Conservation (phyloP, 2,113 vertebrate species). For the Pardalotus punctatus region DNA sequence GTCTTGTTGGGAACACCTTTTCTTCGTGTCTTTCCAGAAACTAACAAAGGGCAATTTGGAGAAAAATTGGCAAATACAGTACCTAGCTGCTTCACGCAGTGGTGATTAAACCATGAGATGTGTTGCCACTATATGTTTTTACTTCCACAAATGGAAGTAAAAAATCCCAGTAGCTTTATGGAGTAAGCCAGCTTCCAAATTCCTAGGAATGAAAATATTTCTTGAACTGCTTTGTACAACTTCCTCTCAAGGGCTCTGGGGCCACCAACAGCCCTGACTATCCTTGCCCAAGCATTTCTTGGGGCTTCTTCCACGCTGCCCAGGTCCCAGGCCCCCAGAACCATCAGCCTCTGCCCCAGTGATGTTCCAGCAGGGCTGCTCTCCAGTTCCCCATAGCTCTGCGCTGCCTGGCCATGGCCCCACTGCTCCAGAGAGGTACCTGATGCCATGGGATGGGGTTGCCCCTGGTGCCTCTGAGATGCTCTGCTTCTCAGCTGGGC, state of each 20-base stretch:
- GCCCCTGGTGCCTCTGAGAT: background rate
- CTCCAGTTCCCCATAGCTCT: background rate
- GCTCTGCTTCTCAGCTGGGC: background rate
- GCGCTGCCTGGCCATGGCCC: rapidly evolving
- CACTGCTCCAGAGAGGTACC: rapidly evolving
- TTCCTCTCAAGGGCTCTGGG: background rate
- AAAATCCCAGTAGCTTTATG: background rate
- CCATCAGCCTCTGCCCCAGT: background rate
- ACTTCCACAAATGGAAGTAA: background rate
- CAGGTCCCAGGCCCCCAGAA: background rate
- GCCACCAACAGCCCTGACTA: background rate
- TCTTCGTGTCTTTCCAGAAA: background rate
- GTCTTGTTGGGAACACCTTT: background rate
- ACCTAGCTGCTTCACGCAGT: background rate
- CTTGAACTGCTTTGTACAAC: background rate
- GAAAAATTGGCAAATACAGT: background rate
- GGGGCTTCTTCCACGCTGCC: background rate
- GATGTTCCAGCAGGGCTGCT: background rate
- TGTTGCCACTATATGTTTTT: background rate
- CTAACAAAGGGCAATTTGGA: background rate
- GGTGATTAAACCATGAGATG: background rate
- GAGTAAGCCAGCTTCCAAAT: background rate
- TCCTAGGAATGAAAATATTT: background rate
- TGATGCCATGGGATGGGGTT: background rate
- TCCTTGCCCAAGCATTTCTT: background rate